A percentile compares a stretch with the other conserved stretches of the same genome.
phyloP scores from a whole-genome alignment of 2,113 vertebrate species.

The Coryphaenoides rupestris region DNA sequence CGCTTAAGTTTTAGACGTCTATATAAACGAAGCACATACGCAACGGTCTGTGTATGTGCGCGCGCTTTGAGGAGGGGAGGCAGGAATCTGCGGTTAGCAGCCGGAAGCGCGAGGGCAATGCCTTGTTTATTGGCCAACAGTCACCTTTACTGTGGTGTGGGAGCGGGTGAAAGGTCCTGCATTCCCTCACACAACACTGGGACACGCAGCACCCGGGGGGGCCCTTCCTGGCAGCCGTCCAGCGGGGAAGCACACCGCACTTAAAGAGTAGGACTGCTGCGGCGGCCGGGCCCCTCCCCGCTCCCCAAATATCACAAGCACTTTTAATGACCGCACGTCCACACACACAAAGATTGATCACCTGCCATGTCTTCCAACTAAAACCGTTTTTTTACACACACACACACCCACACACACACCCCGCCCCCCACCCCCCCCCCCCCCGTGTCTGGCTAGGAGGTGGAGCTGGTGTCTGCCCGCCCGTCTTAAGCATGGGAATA shows the following conservation, averaged over 20 bases:
- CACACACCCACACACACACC: conserved; percentile 4
- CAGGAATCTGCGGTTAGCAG: background rate
- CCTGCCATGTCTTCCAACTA: conserved; percentile 57
- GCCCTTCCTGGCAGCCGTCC: background rate
- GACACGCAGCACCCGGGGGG: background rate
- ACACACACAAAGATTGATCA: conserved; percentile 59
- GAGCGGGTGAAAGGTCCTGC: background rate
- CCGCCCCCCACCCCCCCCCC: too few relatives aligned
- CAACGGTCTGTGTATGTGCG: too few relatives aligned
- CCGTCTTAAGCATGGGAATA: conserved; percentile 53
- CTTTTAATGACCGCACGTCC: conserved; percentile 50
- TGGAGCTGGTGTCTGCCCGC: conserved; percentile 49
- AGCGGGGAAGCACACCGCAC: background rate
- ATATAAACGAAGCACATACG: background rate
- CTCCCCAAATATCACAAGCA: conserved; percentile 52
- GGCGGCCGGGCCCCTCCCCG: conserved; percentile 18
- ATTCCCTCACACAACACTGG: conserved; percentile 4
- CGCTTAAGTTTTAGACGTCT: background rate
- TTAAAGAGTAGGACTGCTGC: background rate
- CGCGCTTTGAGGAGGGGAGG: too few relatives aligned
- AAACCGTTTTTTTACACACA: conserved; percentile 47
- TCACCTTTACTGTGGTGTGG: background rate
- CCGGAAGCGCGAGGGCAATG: background rate
- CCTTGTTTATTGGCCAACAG: background rate
- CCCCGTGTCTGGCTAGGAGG: conserved; percentile 46